A percentile compares a stretch with the other conserved stretches of the same genome.
Evolutionary conservation across 2,888 invertebrate species (phyloP).

Genomic region (Lamproptera curius): DNA sequence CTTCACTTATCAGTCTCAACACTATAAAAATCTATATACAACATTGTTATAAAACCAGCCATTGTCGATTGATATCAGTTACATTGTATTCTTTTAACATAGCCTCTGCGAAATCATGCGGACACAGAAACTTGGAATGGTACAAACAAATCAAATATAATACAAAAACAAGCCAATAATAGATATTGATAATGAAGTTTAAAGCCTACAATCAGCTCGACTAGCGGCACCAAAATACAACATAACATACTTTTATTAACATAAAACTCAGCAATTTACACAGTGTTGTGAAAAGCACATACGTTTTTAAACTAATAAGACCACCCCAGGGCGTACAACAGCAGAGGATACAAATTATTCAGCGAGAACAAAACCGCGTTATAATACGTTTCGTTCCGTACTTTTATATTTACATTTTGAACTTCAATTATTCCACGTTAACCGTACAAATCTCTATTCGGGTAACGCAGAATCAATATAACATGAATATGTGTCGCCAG

Average conservation of each 20-base stretch:
- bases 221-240: conserved; percentile 27
- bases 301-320: not conserved
- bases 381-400: conserved; percentile 13
- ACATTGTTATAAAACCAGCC: conserved; percentile 61
- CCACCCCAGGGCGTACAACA: no score
- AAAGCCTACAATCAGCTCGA: conserved; percentile 45
- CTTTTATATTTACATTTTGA: conserved; percentile 23
- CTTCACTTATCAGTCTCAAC: conserved; percentile 75
- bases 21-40: conserved; percentile 74
- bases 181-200: conserved; percentile 41
- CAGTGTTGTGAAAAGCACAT: no score
- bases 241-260: conserved; percentile 15
- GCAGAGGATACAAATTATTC: no score
- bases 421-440: conserved; percentile 3
- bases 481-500: conserved; percentile 35
- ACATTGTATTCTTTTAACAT: conserved; percentile 8
- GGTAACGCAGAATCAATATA: conserved; percentile 15
- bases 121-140: conserved; percentile 47
- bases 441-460: conserved; percentile 12
- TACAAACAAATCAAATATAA: conserved; percentile 48
- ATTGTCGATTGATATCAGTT: conserved; percentile 40
- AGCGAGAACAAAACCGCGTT: conserved; percentile 6
- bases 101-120: conserved; percentile 19
- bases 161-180: conserved; percentile 49
- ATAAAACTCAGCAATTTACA: not conserved